phyloP scores from a whole-genome alignment of 2,888 invertebrate species.

The Pyralis farinalis region DNA sequence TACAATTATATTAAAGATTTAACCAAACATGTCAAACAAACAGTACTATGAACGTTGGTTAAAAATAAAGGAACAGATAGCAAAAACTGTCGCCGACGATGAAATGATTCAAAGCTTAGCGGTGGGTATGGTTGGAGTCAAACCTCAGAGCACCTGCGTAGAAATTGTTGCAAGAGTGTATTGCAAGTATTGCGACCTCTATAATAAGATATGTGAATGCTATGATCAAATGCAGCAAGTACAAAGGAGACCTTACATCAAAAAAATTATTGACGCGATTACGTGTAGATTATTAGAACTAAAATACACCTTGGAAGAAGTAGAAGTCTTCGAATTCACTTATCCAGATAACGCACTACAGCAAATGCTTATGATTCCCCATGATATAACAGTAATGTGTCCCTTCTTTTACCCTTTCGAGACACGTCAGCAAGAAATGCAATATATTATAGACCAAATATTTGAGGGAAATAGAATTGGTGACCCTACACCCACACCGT shows the following conservation, averaged over 20 bases:
- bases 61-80: constrained; percentile 49
- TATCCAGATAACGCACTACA: constrained; percentile 87
- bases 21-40: constrained; percentile 47
- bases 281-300: constrained; percentile 82
- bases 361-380: constrained; percentile 85
- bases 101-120: constrained; percentile 53
- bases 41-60: constrained; percentile 62
- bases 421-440: constrained; percentile 65
- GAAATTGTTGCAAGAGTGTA: constrained; percentile 74
- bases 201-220: constrained; percentile 79
- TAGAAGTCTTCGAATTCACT: constrained; percentile 83
- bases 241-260: constrained; percentile 80
- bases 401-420: constrained; percentile 83
- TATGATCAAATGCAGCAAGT: constrained; percentile 83
- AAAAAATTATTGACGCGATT: constrained; percentile 79
- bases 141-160: constrained; percentile 69
- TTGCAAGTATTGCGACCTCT: constrained; percentile 72
- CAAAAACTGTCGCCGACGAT: constrained; percentile 46
- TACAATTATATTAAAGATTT: background rate
- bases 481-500: constrained; percentile 55
- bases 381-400: constrained; percentile 82
- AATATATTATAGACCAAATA: constrained; percentile 66
- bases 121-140: constrained; percentile 43
- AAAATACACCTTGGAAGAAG: constrained; percentile 76
- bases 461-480: constrained; percentile 62